phyloP scores from a whole-genome alignment of 2,797 vertebrate species.

The Lepilemur ruficaudatus region DNA sequence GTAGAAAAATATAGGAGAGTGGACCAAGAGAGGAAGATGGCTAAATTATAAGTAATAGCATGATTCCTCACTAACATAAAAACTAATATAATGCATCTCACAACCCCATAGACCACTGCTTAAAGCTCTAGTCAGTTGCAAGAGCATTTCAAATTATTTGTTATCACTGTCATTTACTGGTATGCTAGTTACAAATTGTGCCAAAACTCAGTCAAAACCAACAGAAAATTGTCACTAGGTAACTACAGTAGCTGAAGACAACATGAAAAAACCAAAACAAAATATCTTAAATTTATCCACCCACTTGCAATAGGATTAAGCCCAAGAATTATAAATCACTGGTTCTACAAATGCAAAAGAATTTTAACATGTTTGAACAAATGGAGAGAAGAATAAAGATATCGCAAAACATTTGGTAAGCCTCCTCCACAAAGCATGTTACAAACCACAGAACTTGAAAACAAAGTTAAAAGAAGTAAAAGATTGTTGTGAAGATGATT shows the following conservation, averaged over 20 bases:
- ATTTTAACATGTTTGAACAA: constrained; percentile 57
- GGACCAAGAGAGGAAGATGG: not conserved
- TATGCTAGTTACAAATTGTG: not conserved
- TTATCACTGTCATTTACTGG: not conserved
- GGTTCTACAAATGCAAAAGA: constrained; percentile 31
- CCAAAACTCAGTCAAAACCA: not conserved
- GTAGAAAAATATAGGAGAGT: not conserved
- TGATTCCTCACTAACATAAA: not conserved
- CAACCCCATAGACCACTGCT: not conserved
- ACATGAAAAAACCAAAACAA: constrained; percentile 12
- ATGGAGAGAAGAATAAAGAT: constrained; percentile 47
- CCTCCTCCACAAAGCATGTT: constrained; percentile 60
- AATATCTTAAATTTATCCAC: constrained; percentile 7
- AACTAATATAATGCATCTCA: not conserved
- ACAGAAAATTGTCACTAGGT: not conserved
- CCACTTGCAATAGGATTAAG: constrained; percentile 26
- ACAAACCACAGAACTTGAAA: constrained; percentile 46
- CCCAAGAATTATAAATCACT: constrained; percentile 56
- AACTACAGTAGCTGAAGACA: not conserved
- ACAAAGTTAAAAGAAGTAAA: not conserved
- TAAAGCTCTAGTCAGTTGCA: not conserved
- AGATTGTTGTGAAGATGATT: not conserved
- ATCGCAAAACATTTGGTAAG: constrained; percentile 56
- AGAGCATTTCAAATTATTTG: not conserved
- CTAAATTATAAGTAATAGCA: not conserved